Evolutionary conservation across 2,888 invertebrate genomes (phyloP).

Genomic region (Papilio elwesi): DNA sequence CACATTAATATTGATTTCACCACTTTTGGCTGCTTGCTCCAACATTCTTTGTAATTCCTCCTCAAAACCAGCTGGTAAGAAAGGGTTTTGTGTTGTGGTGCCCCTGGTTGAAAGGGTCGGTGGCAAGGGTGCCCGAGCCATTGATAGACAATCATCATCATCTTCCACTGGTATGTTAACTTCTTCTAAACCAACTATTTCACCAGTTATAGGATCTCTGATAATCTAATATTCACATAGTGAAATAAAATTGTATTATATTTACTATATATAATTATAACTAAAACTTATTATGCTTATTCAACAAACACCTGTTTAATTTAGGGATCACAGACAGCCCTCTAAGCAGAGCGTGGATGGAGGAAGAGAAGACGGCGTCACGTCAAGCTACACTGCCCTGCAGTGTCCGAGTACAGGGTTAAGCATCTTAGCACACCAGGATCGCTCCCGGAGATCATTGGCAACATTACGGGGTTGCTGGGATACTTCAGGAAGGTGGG

Average conservation of each 20-base stretch:
- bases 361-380: too few relatives aligned
- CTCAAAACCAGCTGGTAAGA: constrained; percentile 94
- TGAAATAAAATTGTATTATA: background rate
- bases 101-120: constrained; percentile 89
- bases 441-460: too few relatives aligned
- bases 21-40: constrained; percentile 61
- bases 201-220: constrained; percentile 90
- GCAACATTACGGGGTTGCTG: too few relatives aligned
- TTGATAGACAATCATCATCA: constrained; percentile 85
- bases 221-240: constrained; percentile 71
- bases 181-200: constrained; percentile 85
- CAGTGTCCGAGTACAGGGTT: too few relatives aligned
- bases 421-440: too few relatives aligned
- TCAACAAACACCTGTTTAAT: too few relatives aligned
- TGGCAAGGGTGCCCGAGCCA: constrained; percentile 90
- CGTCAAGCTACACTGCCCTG: too few relatives aligned
- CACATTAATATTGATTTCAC: constrained; percentile 70
- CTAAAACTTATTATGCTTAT: too few relatives aligned
- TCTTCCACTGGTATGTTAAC: constrained; percentile 81
- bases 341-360: too few relatives aligned
- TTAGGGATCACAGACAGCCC: too few relatives aligned
- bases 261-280: too few relatives aligned
- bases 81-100: constrained; percentile 91
- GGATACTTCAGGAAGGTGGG: too few relatives aligned
- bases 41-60: constrained; percentile 79